Base-by-base conservation (phyloP, 1,140 invertebrate genomes). In the Procambarus clarkii region DNA sequence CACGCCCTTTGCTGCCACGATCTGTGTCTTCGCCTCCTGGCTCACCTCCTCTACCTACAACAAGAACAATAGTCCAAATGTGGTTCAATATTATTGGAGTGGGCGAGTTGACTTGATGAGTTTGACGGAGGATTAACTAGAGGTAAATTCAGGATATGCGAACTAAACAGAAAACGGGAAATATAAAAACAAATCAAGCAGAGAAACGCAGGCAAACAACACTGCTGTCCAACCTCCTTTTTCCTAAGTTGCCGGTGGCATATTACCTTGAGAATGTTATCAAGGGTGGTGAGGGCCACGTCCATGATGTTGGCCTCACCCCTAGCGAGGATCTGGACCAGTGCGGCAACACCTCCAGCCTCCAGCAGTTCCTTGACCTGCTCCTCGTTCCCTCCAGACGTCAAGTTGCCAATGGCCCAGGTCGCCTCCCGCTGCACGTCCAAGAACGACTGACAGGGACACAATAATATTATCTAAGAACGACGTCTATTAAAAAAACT, bases 391-490 rank as follows among this genome's bases (percentile, higher is more conserved):
- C 99, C 99, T 94, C 98, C 99, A 94, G 99, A 99, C 89, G 98
- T 99, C 86, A 99, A 96, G 95, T 99, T 99, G 93, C 98, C 98
- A n/a, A 99, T 97, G 3, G 98, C 98, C 99, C 99, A 99, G 0
- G 98, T 98, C 9, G 99, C 98, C 95, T 99, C 99, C 95, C 99
- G 99, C 94, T 99, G 98, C 7, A 98, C 99, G 95, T 99, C 98
- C 95, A 99, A 99, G 95, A 99, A 98, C 86, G 98, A 98, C 96
- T 98, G 92, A 45, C 95, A 34, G 34, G 34, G 34, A 34, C 34
- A 34, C 1, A 34, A 34, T 34, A 34, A 34, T 34, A 34, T 34
- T 34, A 34, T 34, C 34, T 34, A 34, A 34, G 34, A 34, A 34
- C 34, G 34, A 34, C 34, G 34, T 34, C 34, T 34, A 34, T 34